Percentiles rank a stretch among this genome's conserved stretches.
These are phyloP conservation scores for Phoeniculus purpureus DNA, from an alignment of 2,797 vertebrate genomes.

Conservation along the genomic window DNA sequence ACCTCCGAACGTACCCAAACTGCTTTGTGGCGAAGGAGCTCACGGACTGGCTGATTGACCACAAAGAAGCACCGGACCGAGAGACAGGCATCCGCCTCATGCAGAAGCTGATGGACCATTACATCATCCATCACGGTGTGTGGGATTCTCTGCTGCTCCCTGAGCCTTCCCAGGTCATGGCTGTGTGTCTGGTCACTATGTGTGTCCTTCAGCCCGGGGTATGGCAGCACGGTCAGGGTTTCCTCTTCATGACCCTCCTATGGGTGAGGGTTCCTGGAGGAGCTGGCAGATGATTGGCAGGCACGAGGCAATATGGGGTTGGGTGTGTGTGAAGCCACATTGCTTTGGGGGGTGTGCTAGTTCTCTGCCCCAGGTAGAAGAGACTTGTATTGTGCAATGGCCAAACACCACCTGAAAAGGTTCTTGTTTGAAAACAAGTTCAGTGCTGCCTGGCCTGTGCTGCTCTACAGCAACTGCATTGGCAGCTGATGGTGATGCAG, in stretches of 20 bases:
- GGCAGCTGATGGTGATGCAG: background rate
- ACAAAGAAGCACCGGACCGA: slow-evolving; percentile 86
- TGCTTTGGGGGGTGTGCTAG: background rate
- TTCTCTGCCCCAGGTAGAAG: background rate
- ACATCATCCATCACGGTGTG: slow-evolving; percentile 89
- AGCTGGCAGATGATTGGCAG: background rate
- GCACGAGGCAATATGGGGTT: background rate
- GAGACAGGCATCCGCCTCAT: slow-evolving; percentile 82
- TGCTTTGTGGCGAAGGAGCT: slow-evolving; percentile 89
- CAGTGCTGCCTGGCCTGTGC: background rate
- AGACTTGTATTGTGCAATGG: background rate
- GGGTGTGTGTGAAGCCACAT: background rate
- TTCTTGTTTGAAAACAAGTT: background rate
- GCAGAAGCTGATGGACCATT: slow-evolving; percentile 89
- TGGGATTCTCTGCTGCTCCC: background rate
- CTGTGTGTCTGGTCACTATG: accelerated
- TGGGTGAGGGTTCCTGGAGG: background rate
- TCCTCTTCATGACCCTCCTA: accelerated
- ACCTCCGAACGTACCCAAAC: slow-evolving; percentile 88
- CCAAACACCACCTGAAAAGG: background rate
- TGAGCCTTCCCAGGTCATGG: background rate
- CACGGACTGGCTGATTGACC: slow-evolving; percentile 85
- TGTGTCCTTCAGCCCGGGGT: background rate
- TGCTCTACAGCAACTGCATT: background rate
- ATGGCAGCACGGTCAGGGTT: background rate